Evolutionary conservation across 2,113 vertebrate species (phyloP).

Genomic region (Chlamydotis undulata): DNA sequence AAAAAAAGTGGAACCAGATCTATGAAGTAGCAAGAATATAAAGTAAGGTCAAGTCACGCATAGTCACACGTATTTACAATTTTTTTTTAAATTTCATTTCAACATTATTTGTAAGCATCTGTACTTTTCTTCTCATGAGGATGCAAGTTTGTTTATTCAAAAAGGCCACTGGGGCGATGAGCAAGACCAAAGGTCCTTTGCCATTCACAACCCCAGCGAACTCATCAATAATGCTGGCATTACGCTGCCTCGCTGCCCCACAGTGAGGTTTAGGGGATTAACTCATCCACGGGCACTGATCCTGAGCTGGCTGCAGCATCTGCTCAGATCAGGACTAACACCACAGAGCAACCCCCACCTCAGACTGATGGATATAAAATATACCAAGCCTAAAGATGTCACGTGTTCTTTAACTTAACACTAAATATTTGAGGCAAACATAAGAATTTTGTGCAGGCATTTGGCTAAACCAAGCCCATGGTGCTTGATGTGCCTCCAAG

Average conservation of each 20-base stretch:
- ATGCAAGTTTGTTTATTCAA: background rate
- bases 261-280: background rate
- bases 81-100: background rate
- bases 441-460: background rate
- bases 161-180: background rate
- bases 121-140: background rate
- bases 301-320: background rate
- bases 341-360: background rate
- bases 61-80: rapidly evolving
- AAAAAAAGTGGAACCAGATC: background rate
- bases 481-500: background rate
- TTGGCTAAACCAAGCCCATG: background rate
- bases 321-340: background rate
- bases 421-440: background rate
- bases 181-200: background rate
- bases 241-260: rapidly evolving
- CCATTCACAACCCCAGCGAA: rapidly evolving
- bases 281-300: rapidly evolving
- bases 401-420: background rate
- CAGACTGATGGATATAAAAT: background rate
- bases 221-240: rapidly evolving
- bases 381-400: background rate
- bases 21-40: background rate
- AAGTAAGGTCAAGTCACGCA: background rate
- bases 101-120: background rate